Conservation (phyloP, 1,140 invertebrate species). For the Cotesia glomerata region DNA sequence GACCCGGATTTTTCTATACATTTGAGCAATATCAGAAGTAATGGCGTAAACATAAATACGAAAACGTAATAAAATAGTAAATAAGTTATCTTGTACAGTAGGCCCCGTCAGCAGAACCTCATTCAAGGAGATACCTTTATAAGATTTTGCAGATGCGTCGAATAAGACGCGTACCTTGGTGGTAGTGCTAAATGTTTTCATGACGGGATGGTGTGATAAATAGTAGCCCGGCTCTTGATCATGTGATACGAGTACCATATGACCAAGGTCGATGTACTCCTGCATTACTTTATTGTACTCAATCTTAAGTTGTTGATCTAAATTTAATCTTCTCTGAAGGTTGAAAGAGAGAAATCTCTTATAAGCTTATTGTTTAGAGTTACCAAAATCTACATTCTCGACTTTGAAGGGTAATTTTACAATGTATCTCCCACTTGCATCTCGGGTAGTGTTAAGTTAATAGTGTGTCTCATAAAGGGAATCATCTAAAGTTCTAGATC, state of each 20-base stretch:
- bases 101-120: slow-evolving; percentile 42
- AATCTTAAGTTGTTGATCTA: slow-evolving; percentile 23
- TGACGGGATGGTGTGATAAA: slow-evolving; percentile 46
- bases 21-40: slow-evolving; percentile 40
- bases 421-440: slow-evolving; percentile 18
- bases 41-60: slow-evolving; percentile 1
- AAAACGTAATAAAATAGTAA: too few species aligned
- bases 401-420: slow-evolving; percentile 25
- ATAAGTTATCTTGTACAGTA: slow-evolving; percentile 36
- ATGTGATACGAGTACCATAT: slow-evolving; percentile 31
- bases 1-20: slow-evolving; percentile 32
- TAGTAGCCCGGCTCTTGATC: slow-evolving; percentile 33
- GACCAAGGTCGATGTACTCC: slow-evolving; percentile 42
- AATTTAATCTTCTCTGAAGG: slow-evolving; percentile 2
- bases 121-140: slow-evolving; percentile 45
- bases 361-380: slow-evolving; percentile 19
- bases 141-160: slow-evolving; percentile 40
- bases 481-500: background rate
- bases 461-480: slow-evolving; percentile 20
- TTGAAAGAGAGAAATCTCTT: slow-evolving; percentile 11
- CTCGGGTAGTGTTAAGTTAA: background rate
- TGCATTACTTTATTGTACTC: slow-evolving; percentile 34
- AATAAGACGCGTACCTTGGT: slow-evolving; percentile 38
- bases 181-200: slow-evolving; percentile 34
- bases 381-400: slow-evolving; percentile 6